Base-by-base conservation (phyloP, 2,113 vertebrate species). In the Scytalopus superciliaris region DNA sequence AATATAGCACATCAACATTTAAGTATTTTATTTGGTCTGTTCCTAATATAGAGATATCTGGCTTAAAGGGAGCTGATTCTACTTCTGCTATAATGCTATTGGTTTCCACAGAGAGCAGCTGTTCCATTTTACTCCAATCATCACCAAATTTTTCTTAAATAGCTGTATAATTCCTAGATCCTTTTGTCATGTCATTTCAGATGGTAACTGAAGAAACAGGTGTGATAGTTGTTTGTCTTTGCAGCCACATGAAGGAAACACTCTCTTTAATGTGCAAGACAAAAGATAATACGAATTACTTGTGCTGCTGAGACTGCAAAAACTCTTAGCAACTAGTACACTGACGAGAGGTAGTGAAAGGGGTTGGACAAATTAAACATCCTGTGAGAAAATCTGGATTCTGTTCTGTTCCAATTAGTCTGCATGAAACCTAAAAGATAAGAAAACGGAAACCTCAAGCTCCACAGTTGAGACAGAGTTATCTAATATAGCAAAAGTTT, bases 11-110 rank as follows among this genome's bases (percentile, higher is more conserved):
- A 87, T 60, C 49, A 85, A 68, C 85, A 87, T 90, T 85, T 79
- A 91, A 95, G 27, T 60, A 28, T 53, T 87, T 91, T 64, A 47
- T 68, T 85, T 70, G 21, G n/a, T 85, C 44, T 87, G 3, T 68
- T 91, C 37, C 84, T 87, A 83, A 94, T 90, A 90, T 93, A 93
- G 74, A 85, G 75, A 85, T 47, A 85, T 68, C 70, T 95, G 74
- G 66, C 57, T 82, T 73, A 93, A 87, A 85, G 35, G 28, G 22
- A 91, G 35, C 4, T 66, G 62, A 90, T 79, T 91, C 21, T 76
- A 49, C 66, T 72, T 89, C 53, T 96, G 44, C 35, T 74, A 53
- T 79, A 93, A 49, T 80, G 45, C 31, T 87, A 68, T 12, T 7
- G 3, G 24, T 57, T 95, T 94, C 74, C 62, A 76, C 19, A 68